Evolutionary conservation across 2,113 vertebrate genomes (phyloP), one percentile per base, ranked within the genome.

Genomic region (Anthoscopus minutus): DNA sequence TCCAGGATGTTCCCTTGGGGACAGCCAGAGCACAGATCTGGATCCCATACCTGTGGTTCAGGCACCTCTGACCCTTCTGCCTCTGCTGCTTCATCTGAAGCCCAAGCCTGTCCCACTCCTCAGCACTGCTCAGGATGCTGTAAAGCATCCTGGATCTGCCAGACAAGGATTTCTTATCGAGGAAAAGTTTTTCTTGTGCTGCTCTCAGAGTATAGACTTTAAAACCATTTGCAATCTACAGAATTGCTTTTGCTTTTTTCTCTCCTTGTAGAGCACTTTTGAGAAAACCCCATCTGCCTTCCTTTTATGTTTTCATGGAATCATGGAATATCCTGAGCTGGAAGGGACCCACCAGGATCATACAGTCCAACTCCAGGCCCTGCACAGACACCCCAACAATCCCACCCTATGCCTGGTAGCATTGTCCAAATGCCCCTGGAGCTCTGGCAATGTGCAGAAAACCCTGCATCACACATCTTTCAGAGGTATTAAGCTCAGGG

Each of bases 391-490:
- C 19, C 45, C 60, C 19, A 60, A 12, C 19, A 60, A 67, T 38
- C 61, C 45, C 53, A 50, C 3, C 24, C 44, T n/a, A 37, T 42
- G 33, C 51, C 33, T 51, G 33, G 38, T 37, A 45, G 19, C 37
- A 4, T 25, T 44, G 19, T n/a, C 23, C 69, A 66, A 74, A 38
- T 0, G 0, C 38, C 10, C 28, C 77, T 60, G 45, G 7, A 74
- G 16, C n/a, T 81, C 28, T 45, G 33, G 45, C 28, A 60, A 31
- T 31, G 12, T 48, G 15, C 69, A n/a, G 30, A 53, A 81, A 73
- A 21, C 10, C 4, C 31, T 47, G 2, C 9, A 24, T 79, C 61
- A 56, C 5, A 2, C 16, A n/a, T 51, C 19, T 7, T 15, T 91
- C 20, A 7, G 25, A 25, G 20, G 1, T 65, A 21, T 50, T 35